Conservation (phyloP, 2,797 vertebrate genomes). For the Urosaurus nigricauda region DNA sequence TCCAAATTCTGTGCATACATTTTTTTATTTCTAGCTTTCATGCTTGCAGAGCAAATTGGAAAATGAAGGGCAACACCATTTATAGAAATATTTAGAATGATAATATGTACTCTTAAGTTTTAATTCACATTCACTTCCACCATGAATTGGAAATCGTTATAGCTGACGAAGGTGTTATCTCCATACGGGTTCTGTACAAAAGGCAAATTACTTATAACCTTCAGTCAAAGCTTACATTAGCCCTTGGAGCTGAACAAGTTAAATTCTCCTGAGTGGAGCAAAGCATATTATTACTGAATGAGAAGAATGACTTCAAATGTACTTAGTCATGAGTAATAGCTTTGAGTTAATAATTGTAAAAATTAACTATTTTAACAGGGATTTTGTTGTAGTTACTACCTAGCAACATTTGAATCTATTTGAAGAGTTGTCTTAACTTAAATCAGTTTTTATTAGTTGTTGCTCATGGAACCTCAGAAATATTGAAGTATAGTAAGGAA, state of each 20-base stretch:
- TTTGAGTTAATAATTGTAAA: conserved; percentile 31
- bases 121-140: neutral
- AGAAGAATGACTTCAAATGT: neutral
- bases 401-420: conserved; percentile 28
- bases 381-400: conserved; percentile 45
- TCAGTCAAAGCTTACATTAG: neutral
- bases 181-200: neutral
- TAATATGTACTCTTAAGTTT: neutral
- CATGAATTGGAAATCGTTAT: neutral
- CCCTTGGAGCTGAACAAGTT: neutral
- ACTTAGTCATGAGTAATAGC: conserved; percentile 16
- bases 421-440: neutral
- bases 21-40: neutral
- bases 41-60: neutral
- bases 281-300: neutral
- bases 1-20: neutral
- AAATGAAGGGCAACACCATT: neutral
- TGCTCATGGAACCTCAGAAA: rapidly evolving
- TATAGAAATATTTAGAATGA: neutral
- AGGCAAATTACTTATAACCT: neutral
- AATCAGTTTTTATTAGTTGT: neutral
- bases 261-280: neutral
- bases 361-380: conserved; percentile 47
- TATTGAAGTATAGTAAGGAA: neutral
- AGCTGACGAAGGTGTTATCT: neutral